Evolutionary conservation across 2,888 invertebrate genomes (phyloP), one percentile per base, ranked within the genome.

Genomic region (Thereva unica): DNA sequence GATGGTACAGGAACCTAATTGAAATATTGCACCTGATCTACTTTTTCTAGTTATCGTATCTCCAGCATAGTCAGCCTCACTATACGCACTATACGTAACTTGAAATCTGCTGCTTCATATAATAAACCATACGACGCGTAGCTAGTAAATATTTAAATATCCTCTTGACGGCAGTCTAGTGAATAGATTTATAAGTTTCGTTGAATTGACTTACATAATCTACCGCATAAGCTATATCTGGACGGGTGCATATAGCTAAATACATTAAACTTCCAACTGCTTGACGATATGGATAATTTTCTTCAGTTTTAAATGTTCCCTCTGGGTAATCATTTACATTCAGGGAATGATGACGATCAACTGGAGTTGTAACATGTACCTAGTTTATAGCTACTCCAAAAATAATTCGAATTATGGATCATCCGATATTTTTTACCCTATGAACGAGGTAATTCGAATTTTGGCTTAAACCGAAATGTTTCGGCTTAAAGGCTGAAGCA

Each of bases 351-450:
- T 9, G n/a, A 5, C 9, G 10, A 41, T 69, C 70, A 10, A 42
- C 55, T 12, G 68, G 68, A 35, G 68, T 70, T n/a, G 53, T 7
- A 4, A 67, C 68, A 37, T 52, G n/a, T n/a, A n/a, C n/a, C n/a
- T n/a, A n/a, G n/a, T n/a, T n/a, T n/a, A n/a, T n/a, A n/a, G n/a
- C n/a, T n/a, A n/a, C n/a, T n/a, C n/a, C n/a, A n/a, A n/a, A n/a
- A n/a, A n/a, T n/a, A n/a, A n/a, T n/a, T n/a, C n/a, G n/a, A n/a
- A n/a, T n/a, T n/a, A n/a, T n/a, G n/a, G n/a, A n/a, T n/a, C n/a
- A n/a, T n/a, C n/a, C n/a, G n/a, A n/a, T n/a, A n/a, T n/a, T n/a
- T n/a, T n/a, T n/a, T n/a, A n/a, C n/a, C n/a, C n/a, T n/a, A n/a
- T n/a, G n/a, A n/a, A n/a, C n/a, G n/a, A n/a, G n/a, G n/a, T n/a